Evolutionary conservation across 1,140 invertebrate genomes (phyloP), one percentile per base, ranked within the genome.

Genomic region (Diorhabda carinulata): DNA sequence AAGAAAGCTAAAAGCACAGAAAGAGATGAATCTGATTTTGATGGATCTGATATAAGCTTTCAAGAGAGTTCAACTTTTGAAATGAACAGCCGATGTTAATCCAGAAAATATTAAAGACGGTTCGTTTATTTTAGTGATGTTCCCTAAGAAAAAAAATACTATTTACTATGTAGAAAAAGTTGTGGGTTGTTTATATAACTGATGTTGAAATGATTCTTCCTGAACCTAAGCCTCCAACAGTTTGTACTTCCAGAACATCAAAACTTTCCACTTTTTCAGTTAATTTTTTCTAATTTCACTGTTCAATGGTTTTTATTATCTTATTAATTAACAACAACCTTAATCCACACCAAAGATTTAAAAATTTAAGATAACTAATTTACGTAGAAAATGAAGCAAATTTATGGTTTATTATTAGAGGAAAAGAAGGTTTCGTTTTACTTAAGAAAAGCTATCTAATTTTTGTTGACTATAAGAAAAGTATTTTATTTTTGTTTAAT

Each of bases 201-300:
- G 57, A 70, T 70, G 57, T 70, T 70, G 57, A 70, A 70, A 58
- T 59, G 3, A 70, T 70, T 59, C 64, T 59, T 66, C 64, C 64
- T 70, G 64, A 69, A 65, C 68, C 68, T 59, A 69, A 69, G 68
- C 68, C 62, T 43, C 68, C 62, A 66, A 69, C 68, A 65, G n/a
- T 64, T 69, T 69, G 61, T 69, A 69, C 68, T 69, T 69, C 68
- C 66, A 57, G 61, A 25, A 25, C 25, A 69, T 69, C 68, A 65
- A 69, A 69, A 69, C 68, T 69, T 57, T 65, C 52, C 25, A 25
- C 0, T 25, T 25, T 25, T 25, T 25, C 25, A 25, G 25, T 25
- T 25, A 25, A 25, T 25, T 25, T 25, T 25, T 25, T 25, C 0
- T 25, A 1, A 25, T 25, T 25, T 25, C 25, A 25, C 25, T 25